phyloP scores from a whole-genome alignment of 2,797 vertebrate genomes.

The Onychomys leucogaster region DNA sequence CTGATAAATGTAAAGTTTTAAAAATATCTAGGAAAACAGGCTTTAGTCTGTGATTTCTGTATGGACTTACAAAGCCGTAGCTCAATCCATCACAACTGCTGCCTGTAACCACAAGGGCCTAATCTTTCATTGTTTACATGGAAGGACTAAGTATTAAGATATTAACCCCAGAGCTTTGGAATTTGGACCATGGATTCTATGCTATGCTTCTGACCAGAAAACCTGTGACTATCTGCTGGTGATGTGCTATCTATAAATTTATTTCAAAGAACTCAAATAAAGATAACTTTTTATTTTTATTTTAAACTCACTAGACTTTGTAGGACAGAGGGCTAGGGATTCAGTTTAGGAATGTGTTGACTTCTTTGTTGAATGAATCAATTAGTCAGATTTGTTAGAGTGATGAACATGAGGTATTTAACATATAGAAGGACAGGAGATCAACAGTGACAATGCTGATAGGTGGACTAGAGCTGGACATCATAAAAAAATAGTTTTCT shows the following conservation, averaged over 20 bases:
- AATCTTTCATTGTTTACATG: accelerated
- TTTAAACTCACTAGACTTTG: not conserved
- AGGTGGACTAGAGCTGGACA: not conserved
- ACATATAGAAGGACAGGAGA: not conserved
- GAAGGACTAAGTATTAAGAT: not conserved
- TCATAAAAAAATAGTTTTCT: not conserved
- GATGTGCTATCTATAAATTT: accelerated
- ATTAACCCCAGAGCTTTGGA: accelerated
- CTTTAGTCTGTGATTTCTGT: not conserved
- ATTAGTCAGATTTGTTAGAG: not conserved
- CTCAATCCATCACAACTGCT: not conserved
- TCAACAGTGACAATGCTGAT: not conserved
- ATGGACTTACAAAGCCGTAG: not conserved
- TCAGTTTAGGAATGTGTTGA: not conserved
- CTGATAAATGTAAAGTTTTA: not conserved
- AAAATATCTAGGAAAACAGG: not conserved
- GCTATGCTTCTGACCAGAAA: not conserved
- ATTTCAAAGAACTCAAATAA: not conserved
- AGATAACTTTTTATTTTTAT: not conserved
- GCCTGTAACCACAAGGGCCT: accelerated
- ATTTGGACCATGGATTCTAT: not conserved
- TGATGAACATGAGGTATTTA: not conserved
- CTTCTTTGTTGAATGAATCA: not conserved
- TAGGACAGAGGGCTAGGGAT: accelerated
- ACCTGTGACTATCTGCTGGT: not conserved